Evolutionary conservation across 1,140 invertebrate species (phyloP).

Genomic region (Telenomus remus): DNA sequence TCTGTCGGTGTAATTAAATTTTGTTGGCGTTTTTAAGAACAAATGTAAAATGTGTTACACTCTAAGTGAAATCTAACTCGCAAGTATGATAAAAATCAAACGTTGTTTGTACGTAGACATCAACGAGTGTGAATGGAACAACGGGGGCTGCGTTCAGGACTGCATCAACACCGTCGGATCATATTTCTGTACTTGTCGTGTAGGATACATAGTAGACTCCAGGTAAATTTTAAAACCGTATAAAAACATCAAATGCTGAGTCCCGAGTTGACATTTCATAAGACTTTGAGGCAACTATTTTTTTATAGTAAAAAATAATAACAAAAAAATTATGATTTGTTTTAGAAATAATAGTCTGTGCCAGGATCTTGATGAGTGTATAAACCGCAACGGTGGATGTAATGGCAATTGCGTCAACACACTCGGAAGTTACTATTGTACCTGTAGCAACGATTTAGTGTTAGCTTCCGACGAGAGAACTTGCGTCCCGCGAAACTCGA

Average conservation of each 20-base stretch:
- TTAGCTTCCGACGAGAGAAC: slow-evolving; percentile 75
- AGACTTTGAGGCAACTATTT: no score
- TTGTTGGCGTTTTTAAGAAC: no score
- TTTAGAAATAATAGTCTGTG: slow-evolving; percentile 64
- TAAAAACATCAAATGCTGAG: not conserved
- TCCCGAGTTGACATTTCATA: no score
- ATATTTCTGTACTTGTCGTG: slow-evolving; percentile 69
- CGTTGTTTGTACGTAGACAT: slow-evolving; percentile 73
- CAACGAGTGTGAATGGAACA: slow-evolving; percentile 78
- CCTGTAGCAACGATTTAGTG: slow-evolving; percentile 70
- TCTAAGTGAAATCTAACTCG: no score
- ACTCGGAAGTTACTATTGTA: slow-evolving; percentile 75
- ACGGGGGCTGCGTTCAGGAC: slow-evolving; percentile 72
- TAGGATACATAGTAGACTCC: slow-evolving; percentile 61
- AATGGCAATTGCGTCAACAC: slow-evolving; percentile 76
- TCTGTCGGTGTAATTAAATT: no score
- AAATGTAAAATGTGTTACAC: no score
- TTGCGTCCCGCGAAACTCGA: slow-evolving; percentile 70
- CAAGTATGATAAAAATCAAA: slow-evolving; percentile 16
- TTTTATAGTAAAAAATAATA: no score
- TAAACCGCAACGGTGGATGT: slow-evolving; percentile 71
- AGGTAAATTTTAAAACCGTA: slow-evolving; percentile 56
- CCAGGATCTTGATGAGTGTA: slow-evolving; percentile 69
- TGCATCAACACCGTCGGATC: slow-evolving; percentile 73
- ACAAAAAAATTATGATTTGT: slow-evolving; percentile 6